Conservation (phyloP, 1,140 invertebrate species). For the Temnothorax longispinosus region DNA sequence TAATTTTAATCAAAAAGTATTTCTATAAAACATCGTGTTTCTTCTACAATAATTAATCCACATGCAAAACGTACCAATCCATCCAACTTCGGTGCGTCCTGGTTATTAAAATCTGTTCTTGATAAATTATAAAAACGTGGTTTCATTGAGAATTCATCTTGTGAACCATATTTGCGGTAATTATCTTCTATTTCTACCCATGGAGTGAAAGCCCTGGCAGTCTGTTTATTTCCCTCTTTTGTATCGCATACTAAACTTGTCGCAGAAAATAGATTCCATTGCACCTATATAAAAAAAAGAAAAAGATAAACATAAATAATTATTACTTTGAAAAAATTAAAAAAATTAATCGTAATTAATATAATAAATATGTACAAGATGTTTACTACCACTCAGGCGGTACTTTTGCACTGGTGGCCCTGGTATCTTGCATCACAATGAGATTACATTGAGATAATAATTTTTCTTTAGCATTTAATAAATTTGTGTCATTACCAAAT, state of each 20-base stretch:
- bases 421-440: conserved; percentile 79
- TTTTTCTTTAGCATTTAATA: conserved; percentile 79
- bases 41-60: not conserved
- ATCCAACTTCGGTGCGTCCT: conserved; percentile 95
- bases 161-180: conserved; percentile 90
- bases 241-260: conserved; percentile 87
- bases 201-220: conserved; percentile 90
- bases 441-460: conserved; percentile 55
- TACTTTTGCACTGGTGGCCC: conserved; percentile 83
- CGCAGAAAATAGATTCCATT: conserved; percentile 93
- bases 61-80: conserved; percentile 88
- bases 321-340: not conserved
- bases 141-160: conserved; percentile 92
- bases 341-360: conserved; percentile 18
- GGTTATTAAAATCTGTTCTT: conserved; percentile 91
- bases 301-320: conserved; percentile 1
- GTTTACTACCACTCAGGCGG: conserved; percentile 84
- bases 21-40: not conserved
- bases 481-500: conserved; percentile 31
- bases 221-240: conserved; percentile 86
- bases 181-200: conserved; percentile 94
- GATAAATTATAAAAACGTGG: conserved; percentile 95
- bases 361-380: conserved; percentile 78
- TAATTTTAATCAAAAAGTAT: not conserved
- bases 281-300: conserved; percentile 87